A percentile compares a stretch with the other conserved stretches of the same genome.
phyloP scores from a whole-genome alignment of 2,888 invertebrate species.

The Gymnosoma rotundatum region DNA sequence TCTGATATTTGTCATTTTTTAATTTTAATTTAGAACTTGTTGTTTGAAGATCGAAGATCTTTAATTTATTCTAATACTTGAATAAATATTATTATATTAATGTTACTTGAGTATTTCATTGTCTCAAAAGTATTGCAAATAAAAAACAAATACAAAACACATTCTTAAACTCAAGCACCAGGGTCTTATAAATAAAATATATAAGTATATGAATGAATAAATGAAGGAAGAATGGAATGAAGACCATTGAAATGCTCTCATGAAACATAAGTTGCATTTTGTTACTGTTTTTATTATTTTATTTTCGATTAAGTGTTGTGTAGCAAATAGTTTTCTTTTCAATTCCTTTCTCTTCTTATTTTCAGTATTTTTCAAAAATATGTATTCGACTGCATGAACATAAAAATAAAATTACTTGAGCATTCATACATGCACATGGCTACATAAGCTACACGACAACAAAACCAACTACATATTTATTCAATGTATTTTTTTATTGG shows the following conservation, averaged over 20 bases:
- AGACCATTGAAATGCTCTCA: not conserved
- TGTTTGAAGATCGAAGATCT: too few species aligned
- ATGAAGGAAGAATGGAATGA: not conserved
- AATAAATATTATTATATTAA: too few species aligned
- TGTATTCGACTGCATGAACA: too few species aligned
- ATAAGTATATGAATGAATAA: not conserved
- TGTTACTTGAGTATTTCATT: too few species aligned
- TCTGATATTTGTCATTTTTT: too few species aligned
- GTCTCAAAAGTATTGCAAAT: too few species aligned
- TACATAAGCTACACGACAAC: not conserved
- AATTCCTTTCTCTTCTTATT: not conserved
- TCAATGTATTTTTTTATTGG: not conserved
- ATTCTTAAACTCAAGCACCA: not conserved
- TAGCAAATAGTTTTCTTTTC: not conserved
- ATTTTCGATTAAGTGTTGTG: not conserved
- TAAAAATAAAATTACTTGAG: slow-evolving; percentile 7
- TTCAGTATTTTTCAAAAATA: slow-evolving; percentile 7
- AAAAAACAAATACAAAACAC: too few species aligned
- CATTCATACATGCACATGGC: not conserved
- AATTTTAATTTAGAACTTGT: too few species aligned
- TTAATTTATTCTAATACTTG: too few species aligned
- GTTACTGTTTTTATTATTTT: not conserved
- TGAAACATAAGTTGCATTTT: slow-evolving; percentile 2
- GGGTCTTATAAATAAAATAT: not conserved
- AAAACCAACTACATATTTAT: not conserved